Evolutionary conservation across 2,113 vertebrate genomes (phyloP).

Genomic region (Bubo bubo): DNA sequence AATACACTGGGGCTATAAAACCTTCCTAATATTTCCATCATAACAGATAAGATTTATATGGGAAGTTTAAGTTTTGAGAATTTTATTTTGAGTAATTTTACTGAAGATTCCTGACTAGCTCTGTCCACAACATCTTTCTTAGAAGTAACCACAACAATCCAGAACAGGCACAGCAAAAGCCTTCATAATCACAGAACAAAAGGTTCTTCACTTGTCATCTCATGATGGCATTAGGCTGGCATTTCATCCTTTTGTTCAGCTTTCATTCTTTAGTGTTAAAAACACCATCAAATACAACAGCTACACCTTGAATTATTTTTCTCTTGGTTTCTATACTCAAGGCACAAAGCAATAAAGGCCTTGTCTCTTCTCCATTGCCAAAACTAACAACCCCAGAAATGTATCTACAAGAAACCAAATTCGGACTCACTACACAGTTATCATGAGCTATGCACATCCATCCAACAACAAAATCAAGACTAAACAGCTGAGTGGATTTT

Average conservation of each 20-base stretch:
- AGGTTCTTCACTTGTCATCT: neutral
- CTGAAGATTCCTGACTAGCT: neutral
- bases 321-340: neutral
- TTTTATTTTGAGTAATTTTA: neutral
- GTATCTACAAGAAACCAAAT: neutral
- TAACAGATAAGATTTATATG: neutral
- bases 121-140: neutral
- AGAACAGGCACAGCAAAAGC: neutral
- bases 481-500: accelerated
- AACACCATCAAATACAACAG: neutral
- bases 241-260: neutral
- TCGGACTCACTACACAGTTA: neutral
- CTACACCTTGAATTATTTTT: neutral
- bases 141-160: neutral
- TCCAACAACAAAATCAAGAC: neutral
- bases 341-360: neutral
- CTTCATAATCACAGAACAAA: neutral
- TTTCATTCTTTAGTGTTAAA: neutral
- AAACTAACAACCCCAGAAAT: neutral
- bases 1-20: neutral
- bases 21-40: neutral
- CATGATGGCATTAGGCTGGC: neutral
- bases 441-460: neutral
- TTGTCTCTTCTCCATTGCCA: neutral
- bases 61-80: neutral